Evolutionary conservation across 64 coral and sea anemone genomes (phyloP).

Genomic region (Dendrophyllia cribrosa): DNA sequence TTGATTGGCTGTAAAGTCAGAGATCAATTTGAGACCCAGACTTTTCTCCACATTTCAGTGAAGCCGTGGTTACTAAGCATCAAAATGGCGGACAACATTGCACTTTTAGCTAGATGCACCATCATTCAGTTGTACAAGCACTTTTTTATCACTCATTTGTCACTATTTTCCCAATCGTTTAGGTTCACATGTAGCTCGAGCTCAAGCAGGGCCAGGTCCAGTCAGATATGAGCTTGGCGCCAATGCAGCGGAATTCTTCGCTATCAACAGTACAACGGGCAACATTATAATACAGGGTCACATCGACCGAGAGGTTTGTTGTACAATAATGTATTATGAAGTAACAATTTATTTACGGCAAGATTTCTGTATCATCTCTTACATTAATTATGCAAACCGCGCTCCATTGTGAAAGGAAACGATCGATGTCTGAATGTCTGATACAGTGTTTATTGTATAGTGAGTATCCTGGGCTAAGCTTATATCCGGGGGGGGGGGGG

Average conservation of each 20-base stretch:
- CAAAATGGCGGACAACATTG: background rate
- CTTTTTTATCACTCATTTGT: background rate
- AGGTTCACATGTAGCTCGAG: constrained; percentile 30
- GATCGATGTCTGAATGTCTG: too few species aligned
- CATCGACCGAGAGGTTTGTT: constrained; percentile 72
- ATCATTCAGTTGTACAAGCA: too few species aligned
- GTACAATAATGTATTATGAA: too few species aligned
- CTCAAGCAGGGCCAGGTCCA: background rate
- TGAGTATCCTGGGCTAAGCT: too few species aligned
- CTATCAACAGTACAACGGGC: constrained; percentile 76
- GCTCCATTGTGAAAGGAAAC: too few species aligned
- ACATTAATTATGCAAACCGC: too few species aligned
- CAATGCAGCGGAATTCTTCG: constrained; percentile 25
- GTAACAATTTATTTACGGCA: background rate
- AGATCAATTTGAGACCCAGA: background rate
- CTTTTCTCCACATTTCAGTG: background rate
- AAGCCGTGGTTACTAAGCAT: background rate
- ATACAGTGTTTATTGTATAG: too few species aligned
- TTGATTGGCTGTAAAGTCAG: background rate
- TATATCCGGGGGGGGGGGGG: too few species aligned
- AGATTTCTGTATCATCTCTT: too few species aligned
- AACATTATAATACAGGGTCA: constrained; percentile 51
- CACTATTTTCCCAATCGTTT: background rate
- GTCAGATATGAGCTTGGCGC: constrained; percentile 3
- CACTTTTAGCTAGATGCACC: background rate